phyloP scores from a whole-genome alignment of 37 sponge, comb jelly and placozoan species.

The Lycopodina hypogea region DNA sequence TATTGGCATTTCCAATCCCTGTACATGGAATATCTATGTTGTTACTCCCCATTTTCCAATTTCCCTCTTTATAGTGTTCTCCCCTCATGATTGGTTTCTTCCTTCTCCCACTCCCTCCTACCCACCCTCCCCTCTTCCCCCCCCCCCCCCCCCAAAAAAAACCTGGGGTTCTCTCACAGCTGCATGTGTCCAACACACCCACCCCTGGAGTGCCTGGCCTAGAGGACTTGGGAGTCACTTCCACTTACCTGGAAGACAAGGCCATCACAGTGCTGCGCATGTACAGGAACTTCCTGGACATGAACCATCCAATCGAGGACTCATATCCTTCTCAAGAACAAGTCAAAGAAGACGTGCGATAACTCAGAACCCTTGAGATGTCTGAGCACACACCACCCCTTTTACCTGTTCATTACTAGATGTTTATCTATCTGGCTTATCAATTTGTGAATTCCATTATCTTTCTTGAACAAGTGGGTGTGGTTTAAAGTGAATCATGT shows the following conservation, averaged over 20 bases:
- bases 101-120: background rate
- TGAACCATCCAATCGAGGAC: constrained; percentile 67
- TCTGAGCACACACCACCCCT: too few relatives aligned
- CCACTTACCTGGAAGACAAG: constrained; percentile 61
- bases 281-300: constrained; percentile 66
- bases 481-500: too few relatives aligned
- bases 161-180: too few relatives aligned
- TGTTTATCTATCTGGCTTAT: too few relatives aligned
- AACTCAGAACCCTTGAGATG: too few relatives aligned
- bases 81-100: too few relatives aligned
- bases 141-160: too few relatives aligned
- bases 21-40: background rate
- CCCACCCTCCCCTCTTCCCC: background rate
- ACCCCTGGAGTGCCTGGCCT: constrained; percentile 73
- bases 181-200: constrained; percentile 71
- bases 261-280: constrained; percentile 71
- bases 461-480: too few relatives aligned
- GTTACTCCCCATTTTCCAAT: background rate
- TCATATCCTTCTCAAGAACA: constrained; percentile 1
- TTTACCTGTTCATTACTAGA: too few relatives aligned
- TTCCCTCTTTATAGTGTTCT: too few relatives aligned
- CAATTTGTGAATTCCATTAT: too few relatives aligned
- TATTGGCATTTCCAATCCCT: background rate
- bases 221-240: constrained; percentile 87
- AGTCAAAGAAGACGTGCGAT: too few relatives aligned